Evolutionary conservation across 2,888 invertebrate species (phyloP).

Genomic region (Sepioteuthis lessoniana): DNA sequence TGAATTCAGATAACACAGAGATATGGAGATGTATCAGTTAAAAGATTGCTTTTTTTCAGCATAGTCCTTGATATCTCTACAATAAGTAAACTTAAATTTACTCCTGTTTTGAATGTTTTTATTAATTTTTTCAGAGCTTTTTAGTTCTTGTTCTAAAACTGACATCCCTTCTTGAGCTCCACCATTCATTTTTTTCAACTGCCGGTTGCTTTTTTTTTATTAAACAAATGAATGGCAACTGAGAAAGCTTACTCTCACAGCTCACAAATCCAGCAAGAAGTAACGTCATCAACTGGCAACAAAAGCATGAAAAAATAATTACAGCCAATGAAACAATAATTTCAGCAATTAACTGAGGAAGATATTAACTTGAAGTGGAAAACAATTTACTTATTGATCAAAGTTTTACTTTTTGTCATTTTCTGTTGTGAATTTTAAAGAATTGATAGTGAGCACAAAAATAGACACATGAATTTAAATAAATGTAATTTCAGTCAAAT

Average conservation of each 20-base stretch:
- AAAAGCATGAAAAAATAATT: background rate
- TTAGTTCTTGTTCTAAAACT: background rate
- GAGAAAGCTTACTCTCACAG: constrained; percentile 17
- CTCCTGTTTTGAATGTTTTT: background rate
- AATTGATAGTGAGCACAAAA: background rate
- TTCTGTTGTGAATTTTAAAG: background rate
- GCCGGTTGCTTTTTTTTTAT: background rate
- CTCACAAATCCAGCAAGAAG: constrained; percentile 14
- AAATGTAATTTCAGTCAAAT: background rate
- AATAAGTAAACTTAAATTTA: background rate
- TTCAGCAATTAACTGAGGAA: background rate
- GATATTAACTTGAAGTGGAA: background rate
- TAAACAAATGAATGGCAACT: constrained; percentile 17
- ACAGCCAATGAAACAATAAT: background rate
- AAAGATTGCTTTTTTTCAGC: background rate
- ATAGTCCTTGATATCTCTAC: background rate
- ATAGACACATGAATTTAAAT: background rate
- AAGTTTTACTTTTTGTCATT: background rate
- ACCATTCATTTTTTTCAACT: background rate
- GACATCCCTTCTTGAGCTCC: background rate
- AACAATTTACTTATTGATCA: background rate
- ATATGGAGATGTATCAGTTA: background rate
- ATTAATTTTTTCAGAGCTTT: background rate
- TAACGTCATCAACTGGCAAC: constrained; percentile 33
- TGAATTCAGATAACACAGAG: background rate